Base-by-base conservation (phyloP, 2,797 vertebrate species). In the Petrocephalus sullivani region DNA sequence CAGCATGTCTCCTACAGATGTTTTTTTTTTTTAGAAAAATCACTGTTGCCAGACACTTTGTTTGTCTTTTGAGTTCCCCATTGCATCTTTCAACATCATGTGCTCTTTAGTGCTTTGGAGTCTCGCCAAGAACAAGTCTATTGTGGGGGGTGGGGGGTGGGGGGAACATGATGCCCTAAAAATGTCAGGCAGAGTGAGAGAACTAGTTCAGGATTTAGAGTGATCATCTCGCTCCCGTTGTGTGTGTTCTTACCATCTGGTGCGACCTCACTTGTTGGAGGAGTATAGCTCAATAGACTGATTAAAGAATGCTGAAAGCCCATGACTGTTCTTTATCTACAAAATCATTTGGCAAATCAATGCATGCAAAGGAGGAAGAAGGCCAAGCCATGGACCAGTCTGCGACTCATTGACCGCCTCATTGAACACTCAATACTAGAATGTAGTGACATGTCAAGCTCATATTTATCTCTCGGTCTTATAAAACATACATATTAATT, bases 181-280 rank as follows among this genome's bases (percentile, higher is more conserved):
- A 90, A 88, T 49, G 54, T 87, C 64, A 87, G 60, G 61, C 54
- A 28, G 71, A 78, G 14, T 23, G 71, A 60, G 49, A 71, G 82
- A 85, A 87, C 75, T 85, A 56, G 85, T 58, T 83, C 85, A 88
- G 75, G 58, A 84, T 89, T 87, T 87, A 41, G 87, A 75, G 61
- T 33, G 23, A 46, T 78, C 64, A 71, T 71, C 64, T 10, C 33
- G 16, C 46, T 81, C 16, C 37, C 12, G 60, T 88, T 86, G 21
- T 67, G 54, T 89, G 81, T n/a, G 60, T 41, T 67, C 54, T 86
- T 57, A 28, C 85, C 84, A 87, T 87, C 89, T 89, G 71, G 56
- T 46, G 64, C 37, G 5, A 61, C 71, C 83, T 60, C 28, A 71
- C 28, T 71, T 71, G 64, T 71, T 71, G 33, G 64, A 71, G 56